A percentile compares a stretch with the other conserved stretches of the same genome.
phyloP scores from a whole-genome alignment of 2,113 vertebrate species.

The Crotalus helleri region DNA sequence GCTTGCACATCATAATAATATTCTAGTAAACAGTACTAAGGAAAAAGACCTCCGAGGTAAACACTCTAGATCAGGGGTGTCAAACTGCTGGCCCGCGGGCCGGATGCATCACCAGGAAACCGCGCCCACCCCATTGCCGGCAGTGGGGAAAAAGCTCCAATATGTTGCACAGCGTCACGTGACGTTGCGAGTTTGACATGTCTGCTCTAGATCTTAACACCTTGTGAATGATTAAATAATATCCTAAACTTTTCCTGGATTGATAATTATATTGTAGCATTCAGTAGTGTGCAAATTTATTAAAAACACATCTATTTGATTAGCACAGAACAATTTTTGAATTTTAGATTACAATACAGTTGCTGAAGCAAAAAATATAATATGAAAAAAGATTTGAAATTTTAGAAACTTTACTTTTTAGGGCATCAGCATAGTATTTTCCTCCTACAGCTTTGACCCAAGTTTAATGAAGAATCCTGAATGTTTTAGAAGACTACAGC shows the following conservation, averaged over 20 bases:
- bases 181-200: no score
- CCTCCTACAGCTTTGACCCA: not conserved
- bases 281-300: constrained; percentile 39
- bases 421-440: not conserved
- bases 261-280: rapidly evolving
- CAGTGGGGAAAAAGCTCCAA: no score
- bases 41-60: not conserved
- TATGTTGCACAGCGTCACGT: no score
- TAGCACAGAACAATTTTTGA: not conserved
- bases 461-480: not conserved
- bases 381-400: not conserved
- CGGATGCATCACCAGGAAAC: no score
- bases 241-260: constrained; percentile 6
- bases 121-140: no score
- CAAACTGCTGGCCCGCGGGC: no score
- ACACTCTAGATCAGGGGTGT: no score
- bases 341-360: constrained; percentile 16
- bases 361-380: not conserved
- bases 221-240: not conserved
- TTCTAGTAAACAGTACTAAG: not conserved
- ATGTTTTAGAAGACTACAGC: not conserved
- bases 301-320: constrained; percentile 35
- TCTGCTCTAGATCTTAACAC: not conserved
- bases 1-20: not conserved
- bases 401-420: not conserved